These are phyloP conservation scores for Macropodus opercularis DNA, from an alignment of 2,797 vertebrate genomes.

Conservation along the genomic window DNA sequence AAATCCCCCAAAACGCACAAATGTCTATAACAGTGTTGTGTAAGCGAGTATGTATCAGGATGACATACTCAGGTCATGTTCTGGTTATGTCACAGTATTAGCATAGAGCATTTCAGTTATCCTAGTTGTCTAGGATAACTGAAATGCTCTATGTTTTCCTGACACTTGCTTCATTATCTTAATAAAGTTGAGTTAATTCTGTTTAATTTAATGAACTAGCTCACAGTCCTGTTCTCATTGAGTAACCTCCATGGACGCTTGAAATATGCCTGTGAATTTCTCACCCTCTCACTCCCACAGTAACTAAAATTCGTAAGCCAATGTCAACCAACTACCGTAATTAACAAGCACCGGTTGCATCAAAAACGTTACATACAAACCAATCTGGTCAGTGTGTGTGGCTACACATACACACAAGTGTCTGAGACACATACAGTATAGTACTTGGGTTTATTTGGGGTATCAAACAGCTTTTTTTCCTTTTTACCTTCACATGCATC, in stretches of 20 bases:
- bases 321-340: slow-evolving; percentile 56
- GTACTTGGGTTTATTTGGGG: slow-evolving; percentile 44
- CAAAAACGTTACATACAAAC: slow-evolving; percentile 10
- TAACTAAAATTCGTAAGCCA: slow-evolving; percentile 35
- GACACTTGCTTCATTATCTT: slow-evolving; percentile 20
- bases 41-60: no score
- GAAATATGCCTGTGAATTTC: slow-evolving; percentile 25
- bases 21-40: no score
- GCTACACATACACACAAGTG: slow-evolving; percentile 19
- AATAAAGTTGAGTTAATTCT: no score
- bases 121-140: no score
- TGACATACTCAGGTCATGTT: no score
- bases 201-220: no score
- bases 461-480: slow-evolving; percentile 29
- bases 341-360: slow-evolving; percentile 50
- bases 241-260: slow-evolving; percentile 26
- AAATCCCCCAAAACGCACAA: no score
- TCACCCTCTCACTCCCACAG: slow-evolving; percentile 36
- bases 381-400: no score
- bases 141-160: slow-evolving; percentile 14
- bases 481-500: slow-evolving; percentile 8
- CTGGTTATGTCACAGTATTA: no score
- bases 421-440: slow-evolving; percentile 44
- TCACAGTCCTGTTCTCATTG: not conserved
- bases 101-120: no score